Evolutionary conservation across 2,888 invertebrate genomes (phyloP), one percentile per base, ranked within the genome.

Genomic region (Malachius bipustulatus): DNA sequence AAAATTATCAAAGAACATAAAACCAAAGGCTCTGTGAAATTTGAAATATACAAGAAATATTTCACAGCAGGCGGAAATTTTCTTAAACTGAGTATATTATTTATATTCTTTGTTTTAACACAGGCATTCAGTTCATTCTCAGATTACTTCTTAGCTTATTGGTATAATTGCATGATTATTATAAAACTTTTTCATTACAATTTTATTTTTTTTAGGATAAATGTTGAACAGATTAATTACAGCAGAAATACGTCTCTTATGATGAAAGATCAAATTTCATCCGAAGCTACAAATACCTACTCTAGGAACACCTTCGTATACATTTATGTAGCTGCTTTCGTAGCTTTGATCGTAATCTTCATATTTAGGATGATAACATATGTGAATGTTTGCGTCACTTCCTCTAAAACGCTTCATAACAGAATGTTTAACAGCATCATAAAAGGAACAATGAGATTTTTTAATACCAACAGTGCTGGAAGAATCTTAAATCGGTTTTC

Each of bases 101-200:
- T 77, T 3, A 30, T 71, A 2, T 67, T 82, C 28, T 82, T 79
- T 45, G 48, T 77, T 10, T 42, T 77, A 0, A 71, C 83, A 2
- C 87, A 88, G 60, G 48, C 72, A 4, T 62, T 77, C 29, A 82
- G 81, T 1, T 85, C 83, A 8, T 72, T 73, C 11, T 75, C 80
- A 1, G 88, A 88, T 57, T 85, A 75, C 63, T 88, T 83, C 66
- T 72, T 85, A 4, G 73, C 81, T 3, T 77, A 71, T 52, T 87
- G 84, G 85, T 77, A 50, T 64, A 62, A 48, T 6, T 27, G 19
- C 14, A 36, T 14, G n/a, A n/a, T n/a, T n/a, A n/a, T n/a, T n/a
- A n/a, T n/a, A n/a, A n/a, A n/a, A n/a, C n/a, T n/a, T n/a, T n/a
- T n/a, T n/a, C n/a, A n/a, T n/a, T n/a, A n/a, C n/a, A n/a, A n/a